These are phyloP conservation scores for Copsychus sechellarum DNA, from an alignment of 2,113 vertebrate genomes.

Conservation along the genomic window DNA sequence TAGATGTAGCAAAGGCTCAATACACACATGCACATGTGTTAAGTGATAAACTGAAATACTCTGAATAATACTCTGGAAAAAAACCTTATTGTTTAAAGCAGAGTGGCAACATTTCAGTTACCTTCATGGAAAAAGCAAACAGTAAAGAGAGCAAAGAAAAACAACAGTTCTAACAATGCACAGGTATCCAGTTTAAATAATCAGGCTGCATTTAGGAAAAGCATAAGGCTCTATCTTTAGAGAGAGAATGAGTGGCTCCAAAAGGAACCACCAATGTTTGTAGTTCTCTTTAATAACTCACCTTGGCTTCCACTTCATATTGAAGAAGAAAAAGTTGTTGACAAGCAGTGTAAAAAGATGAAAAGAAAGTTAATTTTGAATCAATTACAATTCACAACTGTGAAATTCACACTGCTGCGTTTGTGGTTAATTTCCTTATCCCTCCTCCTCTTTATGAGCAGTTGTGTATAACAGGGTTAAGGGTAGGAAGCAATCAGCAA, in stretches of 20 bases:
- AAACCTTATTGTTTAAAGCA: neutral
- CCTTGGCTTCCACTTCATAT: slow-evolving; percentile 66
- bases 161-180: neutral
- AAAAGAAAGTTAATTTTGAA: slow-evolving; percentile 54
- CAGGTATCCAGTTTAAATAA: neutral
- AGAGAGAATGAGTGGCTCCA: neutral
- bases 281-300: slow-evolving; percentile 52
- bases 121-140: neutral
- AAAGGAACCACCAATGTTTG: neutral
- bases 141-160: neutral
- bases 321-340: slow-evolving; percentile 6
- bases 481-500: neutral
- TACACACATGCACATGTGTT: fast-evolving
- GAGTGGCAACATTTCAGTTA: neutral
- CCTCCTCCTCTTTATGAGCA: neutral
- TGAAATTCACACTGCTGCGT: neutral
- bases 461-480: neutral
- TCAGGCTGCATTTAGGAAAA: neutral
- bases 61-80: neutral
- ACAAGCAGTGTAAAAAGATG: slow-evolving; percentile 11
- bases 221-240: neutral
- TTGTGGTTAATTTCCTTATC: neutral
- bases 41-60: neutral
- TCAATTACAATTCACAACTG: neutral
- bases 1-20: neutral